Evolutionary conservation across 53 echinoderm and acorn worm species (phyloP).

Genomic region (Hippasteria phrygiana): DNA sequence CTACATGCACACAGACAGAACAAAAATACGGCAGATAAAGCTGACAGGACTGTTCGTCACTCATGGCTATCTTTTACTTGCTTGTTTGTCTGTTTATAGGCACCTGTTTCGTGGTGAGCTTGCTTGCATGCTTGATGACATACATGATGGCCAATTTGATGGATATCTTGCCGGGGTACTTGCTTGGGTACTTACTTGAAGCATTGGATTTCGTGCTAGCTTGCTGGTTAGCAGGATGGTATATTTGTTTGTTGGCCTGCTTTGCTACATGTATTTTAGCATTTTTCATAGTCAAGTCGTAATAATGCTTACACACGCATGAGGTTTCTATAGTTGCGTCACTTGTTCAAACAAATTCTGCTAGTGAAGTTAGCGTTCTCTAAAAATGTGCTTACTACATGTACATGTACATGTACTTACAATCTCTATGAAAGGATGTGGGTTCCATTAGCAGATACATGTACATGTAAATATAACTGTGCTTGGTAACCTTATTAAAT

Average conservation of each 20-base stretch:
- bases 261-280: background rate
- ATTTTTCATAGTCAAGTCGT: too few species aligned
- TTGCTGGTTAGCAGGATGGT: background rate
- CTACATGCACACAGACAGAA: slow-evolving; percentile 41
- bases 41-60: background rate
- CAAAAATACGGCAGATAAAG: background rate
- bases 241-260: background rate
- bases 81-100: background rate
- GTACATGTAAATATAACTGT: too few species aligned
- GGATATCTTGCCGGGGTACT: background rate
- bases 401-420: too few species aligned
- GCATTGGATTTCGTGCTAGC: background rate
- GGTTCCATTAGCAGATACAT: too few species aligned
- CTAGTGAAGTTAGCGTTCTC: too few species aligned
- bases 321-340: too few species aligned
- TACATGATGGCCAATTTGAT: background rate
- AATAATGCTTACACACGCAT: too few species aligned
- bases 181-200: background rate
- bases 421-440: too few species aligned
- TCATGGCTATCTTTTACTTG: background rate
- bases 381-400: too few species aligned
- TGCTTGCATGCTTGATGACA: background rate
- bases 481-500: too few species aligned
- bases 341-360: too few species aligned
- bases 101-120: background rate